phyloP scores from a whole-genome alignment of 2,113 vertebrate genomes.

The Indri indri region DNA sequence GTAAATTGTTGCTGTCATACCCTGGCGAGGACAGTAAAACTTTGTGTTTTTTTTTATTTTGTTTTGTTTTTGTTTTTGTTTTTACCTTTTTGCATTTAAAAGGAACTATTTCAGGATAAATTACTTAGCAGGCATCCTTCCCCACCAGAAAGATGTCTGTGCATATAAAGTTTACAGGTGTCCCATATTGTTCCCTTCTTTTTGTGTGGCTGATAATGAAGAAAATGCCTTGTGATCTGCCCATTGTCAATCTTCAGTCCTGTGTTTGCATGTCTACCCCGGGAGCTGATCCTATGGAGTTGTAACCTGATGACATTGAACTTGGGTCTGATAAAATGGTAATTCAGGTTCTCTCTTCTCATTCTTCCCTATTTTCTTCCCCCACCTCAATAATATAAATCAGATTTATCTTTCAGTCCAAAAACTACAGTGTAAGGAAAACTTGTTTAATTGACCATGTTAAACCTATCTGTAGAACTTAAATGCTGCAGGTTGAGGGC shows the following conservation, averaged over 20 bases:
- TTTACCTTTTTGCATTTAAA: constrained; percentile 47
- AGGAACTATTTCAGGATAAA: constrained; percentile 68
- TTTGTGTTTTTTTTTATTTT: not conserved
- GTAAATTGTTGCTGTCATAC: constrained; percentile 73
- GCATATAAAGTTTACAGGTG: constrained; percentile 19
- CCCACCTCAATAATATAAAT: constrained; percentile 15
- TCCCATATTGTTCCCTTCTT: constrained; percentile 14
- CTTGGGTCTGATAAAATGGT: constrained; percentile 24
- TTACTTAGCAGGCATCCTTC: constrained; percentile 25
- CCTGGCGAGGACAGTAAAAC: constrained; percentile 72
- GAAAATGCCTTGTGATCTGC: constrained; percentile 46
- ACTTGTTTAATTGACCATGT: constrained; percentile 18
- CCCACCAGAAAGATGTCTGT: constrained; percentile 42
- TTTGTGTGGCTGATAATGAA: constrained; percentile 29
- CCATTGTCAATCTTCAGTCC: rapidly evolving
- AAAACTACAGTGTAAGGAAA: constrained; percentile 8
- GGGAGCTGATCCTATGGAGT: not conserved
- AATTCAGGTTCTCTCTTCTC: constrained; percentile 8
- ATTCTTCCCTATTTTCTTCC: not conserved
- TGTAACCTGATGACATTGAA: constrained; percentile 30
- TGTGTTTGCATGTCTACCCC: not conserved
- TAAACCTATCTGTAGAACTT: not conserved
- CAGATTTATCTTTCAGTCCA: constrained; percentile 34
- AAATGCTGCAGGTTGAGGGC: constrained; percentile 22
- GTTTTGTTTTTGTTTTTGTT: not conserved